Percentiles rank a stretch among this genome's conserved stretches.
phyloP scores from a whole-genome alignment of 2,797 vertebrate genomes.

The Notamacropus eugenii region DNA sequence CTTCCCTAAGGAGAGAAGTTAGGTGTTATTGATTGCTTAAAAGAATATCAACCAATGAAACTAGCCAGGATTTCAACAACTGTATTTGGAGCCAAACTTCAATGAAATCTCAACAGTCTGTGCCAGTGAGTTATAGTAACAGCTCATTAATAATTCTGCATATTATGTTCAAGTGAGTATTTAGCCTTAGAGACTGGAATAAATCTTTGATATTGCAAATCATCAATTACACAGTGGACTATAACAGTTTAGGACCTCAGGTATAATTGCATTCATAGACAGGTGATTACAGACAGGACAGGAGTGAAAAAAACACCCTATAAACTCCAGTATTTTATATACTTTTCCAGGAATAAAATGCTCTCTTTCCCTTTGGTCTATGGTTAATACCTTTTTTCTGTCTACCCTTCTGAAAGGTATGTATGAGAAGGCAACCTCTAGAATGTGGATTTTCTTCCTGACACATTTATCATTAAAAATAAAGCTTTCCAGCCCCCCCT shows the following conservation, averaged over 20 bases:
- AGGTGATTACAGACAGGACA: constrained; percentile 29
- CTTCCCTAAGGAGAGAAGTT: not conserved
- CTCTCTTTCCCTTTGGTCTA: constrained; percentile 7
- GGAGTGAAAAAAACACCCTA: not conserved
- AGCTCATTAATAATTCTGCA: constrained; percentile 13
- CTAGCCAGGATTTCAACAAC: constrained; percentile 19
- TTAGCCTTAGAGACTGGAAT: not conserved
- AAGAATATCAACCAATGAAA: not conserved
- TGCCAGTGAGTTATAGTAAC: constrained; percentile 27
- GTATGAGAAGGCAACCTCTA: not conserved
- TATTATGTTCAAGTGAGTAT: constrained; percentile 40
- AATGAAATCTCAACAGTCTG: constrained; percentile 50
- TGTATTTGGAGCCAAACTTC: constrained; percentile 28
- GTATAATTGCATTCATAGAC: constrained; percentile 38
- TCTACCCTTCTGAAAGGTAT: not conserved
- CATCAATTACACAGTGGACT: constrained; percentile 34
- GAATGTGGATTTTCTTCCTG: not conserved
- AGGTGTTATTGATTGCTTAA: constrained; percentile 27
- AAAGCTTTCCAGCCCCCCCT: not conserved
- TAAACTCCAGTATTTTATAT: not conserved
- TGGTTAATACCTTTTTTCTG: not conserved
- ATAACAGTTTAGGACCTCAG: constrained; percentile 40
- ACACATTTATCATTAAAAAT: constrained; percentile 47
- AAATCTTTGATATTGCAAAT: constrained; percentile 37
- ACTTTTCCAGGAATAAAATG: not conserved